Evolutionary conservation across 2,113 vertebrate genomes (phyloP).

Genomic region (Urocolius indicus): DNA sequence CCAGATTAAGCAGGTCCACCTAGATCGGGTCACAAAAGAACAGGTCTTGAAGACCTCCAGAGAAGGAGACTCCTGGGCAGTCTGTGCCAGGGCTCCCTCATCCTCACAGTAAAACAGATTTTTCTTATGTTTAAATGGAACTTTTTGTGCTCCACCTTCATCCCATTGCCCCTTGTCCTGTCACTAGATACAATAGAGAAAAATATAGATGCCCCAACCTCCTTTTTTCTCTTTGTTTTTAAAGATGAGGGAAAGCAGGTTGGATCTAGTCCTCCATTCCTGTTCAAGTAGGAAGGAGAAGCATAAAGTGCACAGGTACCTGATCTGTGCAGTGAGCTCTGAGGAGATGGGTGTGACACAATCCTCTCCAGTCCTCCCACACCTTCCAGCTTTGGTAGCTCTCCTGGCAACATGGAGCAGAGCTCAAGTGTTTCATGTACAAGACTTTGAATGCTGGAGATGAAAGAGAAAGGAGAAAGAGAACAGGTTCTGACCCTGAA

Average conservation of each 20-base stretch:
- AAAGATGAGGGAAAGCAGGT: neutral
- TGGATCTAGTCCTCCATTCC: accelerated
- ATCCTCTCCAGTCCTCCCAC: neutral
- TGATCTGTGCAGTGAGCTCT: neutral
- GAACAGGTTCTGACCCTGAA: neutral
- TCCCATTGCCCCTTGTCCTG: too few species aligned
- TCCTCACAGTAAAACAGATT: too few species aligned
- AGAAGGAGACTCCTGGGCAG: too few species aligned
- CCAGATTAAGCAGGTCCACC: too few species aligned
- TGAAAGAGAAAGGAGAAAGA: neutral
- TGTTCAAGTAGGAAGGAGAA: neutral
- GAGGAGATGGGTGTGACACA: neutral
- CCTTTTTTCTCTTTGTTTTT: too few species aligned
- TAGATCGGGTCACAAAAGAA: too few species aligned
- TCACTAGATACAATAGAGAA: too few species aligned
- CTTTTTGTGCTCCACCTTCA: too few species aligned
- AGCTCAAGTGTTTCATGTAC: neutral
- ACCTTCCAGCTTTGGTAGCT: neutral
- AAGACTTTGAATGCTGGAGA: neutral
- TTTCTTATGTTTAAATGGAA: too few species aligned
- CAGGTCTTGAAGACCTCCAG: too few species aligned
- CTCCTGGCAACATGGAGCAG: neutral
- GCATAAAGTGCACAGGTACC: neutral
- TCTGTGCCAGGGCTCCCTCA: too few species aligned
- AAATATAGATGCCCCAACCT: too few species aligned